Evolutionary conservation across 2,113 vertebrate genomes (phyloP).

Genomic region (Hemibagrus wyckioides): DNA sequence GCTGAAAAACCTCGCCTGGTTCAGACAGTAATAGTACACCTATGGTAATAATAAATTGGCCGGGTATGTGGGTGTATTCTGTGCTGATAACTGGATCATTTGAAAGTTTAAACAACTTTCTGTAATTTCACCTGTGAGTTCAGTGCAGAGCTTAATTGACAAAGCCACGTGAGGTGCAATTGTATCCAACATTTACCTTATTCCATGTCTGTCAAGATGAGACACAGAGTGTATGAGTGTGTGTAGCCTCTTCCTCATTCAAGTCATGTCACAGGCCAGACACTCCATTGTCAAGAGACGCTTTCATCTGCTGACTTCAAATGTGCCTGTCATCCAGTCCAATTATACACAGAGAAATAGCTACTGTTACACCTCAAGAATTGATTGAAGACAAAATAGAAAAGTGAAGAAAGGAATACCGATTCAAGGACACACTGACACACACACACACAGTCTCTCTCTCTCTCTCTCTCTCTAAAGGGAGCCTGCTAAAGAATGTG

Average conservation of each 20-base stretch:
- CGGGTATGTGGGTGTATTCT: not conserved
- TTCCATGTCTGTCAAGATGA: slow-evolving; percentile 33
- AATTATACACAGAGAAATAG: slow-evolving; percentile 82
- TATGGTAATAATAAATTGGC: not conserved
- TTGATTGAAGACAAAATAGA: slow-evolving; percentile 79
- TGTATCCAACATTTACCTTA: slow-evolving; percentile 33
- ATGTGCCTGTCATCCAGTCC: slow-evolving; percentile 80
- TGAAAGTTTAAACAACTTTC: slow-evolving; percentile 12
- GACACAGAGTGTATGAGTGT: slow-evolving; percentile 15
- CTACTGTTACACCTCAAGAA: slow-evolving; percentile 77
- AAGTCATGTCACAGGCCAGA: slow-evolving; percentile 80
- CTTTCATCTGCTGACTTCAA: slow-evolving; percentile 78
- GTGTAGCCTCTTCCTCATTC: slow-evolving; percentile 73
- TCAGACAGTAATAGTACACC: not conserved
- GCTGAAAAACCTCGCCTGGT: not conserved
- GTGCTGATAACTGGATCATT: not conserved
- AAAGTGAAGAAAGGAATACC: slow-evolving; percentile 70
- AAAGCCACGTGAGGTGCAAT: slow-evolving; percentile 13
- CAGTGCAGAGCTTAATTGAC: not conserved
- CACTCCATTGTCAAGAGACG: slow-evolving; percentile 76
- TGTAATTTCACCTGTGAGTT: slow-evolving; percentile 1
- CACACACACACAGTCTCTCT: slow-evolving; percentile 25
- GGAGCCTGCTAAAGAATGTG: slow-evolving; percentile 32
- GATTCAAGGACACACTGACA: slow-evolving; percentile 59
- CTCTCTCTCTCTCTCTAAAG: slow-evolving; percentile 10